phyloP scores from a whole-genome alignment of 2,113 vertebrate species.

The Myotis lucifugus region DNA sequence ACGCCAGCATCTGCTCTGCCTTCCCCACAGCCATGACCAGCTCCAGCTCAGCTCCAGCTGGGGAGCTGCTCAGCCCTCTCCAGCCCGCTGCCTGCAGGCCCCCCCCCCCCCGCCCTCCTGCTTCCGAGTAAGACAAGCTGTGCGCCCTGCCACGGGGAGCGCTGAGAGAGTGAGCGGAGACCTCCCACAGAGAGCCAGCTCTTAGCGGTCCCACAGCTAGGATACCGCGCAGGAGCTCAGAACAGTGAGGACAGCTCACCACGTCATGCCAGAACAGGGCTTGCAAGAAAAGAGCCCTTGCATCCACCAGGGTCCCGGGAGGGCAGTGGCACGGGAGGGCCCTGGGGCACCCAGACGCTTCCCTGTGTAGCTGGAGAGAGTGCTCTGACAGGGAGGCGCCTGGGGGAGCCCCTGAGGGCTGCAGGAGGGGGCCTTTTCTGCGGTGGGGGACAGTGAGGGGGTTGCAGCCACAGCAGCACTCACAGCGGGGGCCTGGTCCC shows the following conservation, averaged over 20 bases:
- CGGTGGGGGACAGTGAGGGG: fast-evolving
- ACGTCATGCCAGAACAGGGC: not conserved
- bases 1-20: fast-evolving
- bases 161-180: not conserved
- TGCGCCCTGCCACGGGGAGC: not conserved
- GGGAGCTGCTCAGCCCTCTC: not conserved
- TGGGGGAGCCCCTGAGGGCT: not conserved
- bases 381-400: not conserved
- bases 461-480: not conserved
- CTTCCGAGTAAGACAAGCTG: not conserved
- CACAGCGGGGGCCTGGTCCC: not conserved
- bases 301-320: fast-evolving
- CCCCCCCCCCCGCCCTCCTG: no score
- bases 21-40: not conserved
- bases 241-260: fast-evolving
- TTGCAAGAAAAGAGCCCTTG: not conserved
- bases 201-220: not conserved
- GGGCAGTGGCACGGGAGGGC: not conserved
- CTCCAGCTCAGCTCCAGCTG: not conserved
- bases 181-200: not conserved
- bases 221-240: fast-evolving
- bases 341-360: not conserved
- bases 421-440: not conserved
- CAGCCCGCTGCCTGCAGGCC: not conserved
- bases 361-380: not conserved